These are phyloP conservation scores for Heliconius sara DNA, from an alignment of 2,888 invertebrate species.

Conservation along the genomic window DNA sequence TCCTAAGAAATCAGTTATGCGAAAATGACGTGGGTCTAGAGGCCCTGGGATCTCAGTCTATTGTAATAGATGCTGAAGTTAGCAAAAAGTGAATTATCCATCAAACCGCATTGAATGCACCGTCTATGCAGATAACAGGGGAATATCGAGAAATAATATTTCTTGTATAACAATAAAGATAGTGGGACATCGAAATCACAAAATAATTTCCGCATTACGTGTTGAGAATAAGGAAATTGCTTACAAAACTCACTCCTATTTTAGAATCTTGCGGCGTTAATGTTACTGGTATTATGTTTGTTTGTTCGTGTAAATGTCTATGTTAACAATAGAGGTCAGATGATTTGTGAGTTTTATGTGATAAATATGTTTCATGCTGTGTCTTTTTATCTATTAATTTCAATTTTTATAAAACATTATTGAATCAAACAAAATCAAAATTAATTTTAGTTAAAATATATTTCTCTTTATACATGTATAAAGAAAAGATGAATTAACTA, in stretches of 20 bases:
- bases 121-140: constrained; percentile 47
- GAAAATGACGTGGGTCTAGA: no score
- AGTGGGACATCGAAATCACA: constrained; percentile 50
- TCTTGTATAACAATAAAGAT: constrained; percentile 56
- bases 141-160: constrained; percentile 52
- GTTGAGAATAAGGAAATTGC: constrained; percentile 48
- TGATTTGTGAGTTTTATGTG: not conserved
- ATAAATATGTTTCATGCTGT: not conserved
- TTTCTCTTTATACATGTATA: not conserved
- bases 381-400: not conserved
- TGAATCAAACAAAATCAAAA: not conserved
- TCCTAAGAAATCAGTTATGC: no score
- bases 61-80: not conserved
- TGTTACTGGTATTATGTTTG: constrained; percentile 46
- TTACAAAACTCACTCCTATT: constrained; percentile 47
- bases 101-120: constrained; percentile 45
- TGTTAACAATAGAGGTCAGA: constrained; percentile 22
- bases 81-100: constrained; percentile 32
- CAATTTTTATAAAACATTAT: not conserved
- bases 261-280: constrained; percentile 46
- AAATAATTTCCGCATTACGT: constrained; percentile 54
- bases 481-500: no score
- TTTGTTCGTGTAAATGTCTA: constrained; percentile 44
- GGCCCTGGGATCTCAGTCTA: no score
- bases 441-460: not conserved